Evolutionary conservation across 2,113 vertebrate species (phyloP).

Genomic region (Amblyopsis rosae): DNA sequence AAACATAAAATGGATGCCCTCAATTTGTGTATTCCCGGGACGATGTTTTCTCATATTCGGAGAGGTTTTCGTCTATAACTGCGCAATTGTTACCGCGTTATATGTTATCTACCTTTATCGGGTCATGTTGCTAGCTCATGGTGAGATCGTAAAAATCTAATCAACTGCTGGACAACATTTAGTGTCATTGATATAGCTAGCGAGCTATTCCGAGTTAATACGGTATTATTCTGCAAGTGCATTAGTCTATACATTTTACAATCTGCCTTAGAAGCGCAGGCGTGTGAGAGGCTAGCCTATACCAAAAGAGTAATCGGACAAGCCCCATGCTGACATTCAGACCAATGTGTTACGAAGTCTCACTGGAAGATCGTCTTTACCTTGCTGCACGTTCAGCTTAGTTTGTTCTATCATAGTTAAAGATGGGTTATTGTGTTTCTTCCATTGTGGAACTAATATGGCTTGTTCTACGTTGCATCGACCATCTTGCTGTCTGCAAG

Average conservation of each 20-base stretch:
- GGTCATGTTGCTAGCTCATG: conserved; percentile 26
- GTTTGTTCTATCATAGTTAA: neutral
- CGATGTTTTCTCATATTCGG: conserved; percentile 7
- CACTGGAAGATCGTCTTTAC: neutral
- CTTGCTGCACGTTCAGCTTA: neutral
- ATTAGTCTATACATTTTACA: conserved; percentile 20
- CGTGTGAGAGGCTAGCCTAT: conserved; percentile 14
- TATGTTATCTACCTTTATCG: neutral
- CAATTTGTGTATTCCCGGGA: neutral
- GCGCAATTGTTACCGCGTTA: conserved; percentile 60
- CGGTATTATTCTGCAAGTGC: conserved; percentile 30
- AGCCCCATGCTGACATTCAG: conserved; percentile 1
- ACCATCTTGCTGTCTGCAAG: conserved; percentile 34
- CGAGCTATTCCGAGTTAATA: conserved; percentile 42
- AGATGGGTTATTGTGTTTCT: neutral
- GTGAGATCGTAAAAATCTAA: conserved; percentile 22
- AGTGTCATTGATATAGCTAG: conserved; percentile 5
- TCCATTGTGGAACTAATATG: neutral
- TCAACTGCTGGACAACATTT: conserved; percentile 38
- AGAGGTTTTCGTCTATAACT: conserved; percentile 47
- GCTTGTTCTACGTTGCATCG: conserved; percentile 33
- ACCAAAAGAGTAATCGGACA: neutral
- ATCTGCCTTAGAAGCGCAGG: conserved; percentile 36
- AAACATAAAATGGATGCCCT: neutral
- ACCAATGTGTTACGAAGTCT: neutral